Conservation (phyloP, 2,888 invertebrate species). For the Cinara cedri region DNA sequence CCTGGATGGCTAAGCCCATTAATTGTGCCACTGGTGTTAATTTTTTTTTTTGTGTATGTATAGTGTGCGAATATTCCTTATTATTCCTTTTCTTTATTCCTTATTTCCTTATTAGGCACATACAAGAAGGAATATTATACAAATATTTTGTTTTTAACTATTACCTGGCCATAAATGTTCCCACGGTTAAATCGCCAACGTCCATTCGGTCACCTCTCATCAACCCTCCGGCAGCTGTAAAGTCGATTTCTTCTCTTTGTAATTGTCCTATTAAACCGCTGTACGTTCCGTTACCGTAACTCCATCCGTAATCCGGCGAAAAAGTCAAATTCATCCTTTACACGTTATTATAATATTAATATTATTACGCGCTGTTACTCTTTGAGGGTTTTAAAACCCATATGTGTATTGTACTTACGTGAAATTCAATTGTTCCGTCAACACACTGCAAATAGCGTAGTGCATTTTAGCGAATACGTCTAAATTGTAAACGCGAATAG, state of each 20-base stretch:
- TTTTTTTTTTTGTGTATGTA: no score
- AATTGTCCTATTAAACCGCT: slow-evolving; percentile 68
- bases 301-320: slow-evolving; percentile 66
- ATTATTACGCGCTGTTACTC: no score
- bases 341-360: no score
- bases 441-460: slow-evolving; percentile 62
- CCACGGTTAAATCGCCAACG: slow-evolving; percentile 67
- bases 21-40: no score
- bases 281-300: slow-evolving; percentile 67
- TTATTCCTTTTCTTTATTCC: no score
- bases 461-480: slow-evolving; percentile 65
- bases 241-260: slow-evolving; percentile 67
- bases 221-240: slow-evolving; percentile 67
- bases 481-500: slow-evolving; percentile 60
- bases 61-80: no score
- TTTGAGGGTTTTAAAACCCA: no score
- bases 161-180: no score
- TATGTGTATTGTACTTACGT: slow-evolving; percentile 61
- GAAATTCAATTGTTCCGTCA: slow-evolving; percentile 64
- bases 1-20: no score
- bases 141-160: no score
- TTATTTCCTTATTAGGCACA: no score
- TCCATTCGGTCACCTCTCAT: slow-evolving; percentile 68
- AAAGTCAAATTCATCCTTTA: background rate
- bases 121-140: no score